A percentile compares a stretch with the other conserved stretches of the same genome.
phyloP scores from a whole-genome alignment of 2,888 invertebrate genomes.

The Trichogramma dendrolimi region DNA sequence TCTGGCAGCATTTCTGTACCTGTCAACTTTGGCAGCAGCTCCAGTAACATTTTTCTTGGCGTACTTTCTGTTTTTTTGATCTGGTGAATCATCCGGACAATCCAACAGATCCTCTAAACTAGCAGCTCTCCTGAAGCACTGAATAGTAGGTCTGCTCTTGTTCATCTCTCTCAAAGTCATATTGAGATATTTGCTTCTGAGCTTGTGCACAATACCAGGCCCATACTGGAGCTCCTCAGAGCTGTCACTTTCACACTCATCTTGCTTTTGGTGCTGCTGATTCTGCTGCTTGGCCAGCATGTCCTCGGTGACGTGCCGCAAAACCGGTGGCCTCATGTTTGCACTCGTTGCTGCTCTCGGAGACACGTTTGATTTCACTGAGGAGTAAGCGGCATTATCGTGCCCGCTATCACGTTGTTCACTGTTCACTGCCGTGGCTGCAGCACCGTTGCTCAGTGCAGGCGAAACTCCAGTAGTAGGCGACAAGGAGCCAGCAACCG shows the following conservation, averaged over 20 bases:
- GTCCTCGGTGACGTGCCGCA: conserved; percentile 46
- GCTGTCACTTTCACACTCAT: conserved; percentile 56
- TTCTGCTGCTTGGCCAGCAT: conserved; percentile 32
- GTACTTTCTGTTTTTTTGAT: conserved; percentile 37
- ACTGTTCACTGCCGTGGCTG: conserved; percentile 29
- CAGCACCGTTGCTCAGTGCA: neutral
- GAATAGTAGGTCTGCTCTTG: conserved; percentile 64
- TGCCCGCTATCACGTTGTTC: conserved; percentile 21
- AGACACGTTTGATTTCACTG: conserved; percentile 33
- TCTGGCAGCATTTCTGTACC: conserved; percentile 57
- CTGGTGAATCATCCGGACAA: conserved; percentile 52
- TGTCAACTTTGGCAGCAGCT: conserved; percentile 40
- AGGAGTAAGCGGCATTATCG: conserved; percentile 29
- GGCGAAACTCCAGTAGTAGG: neutral
- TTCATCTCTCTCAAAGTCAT: conserved; percentile 71
- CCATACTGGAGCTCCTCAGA: conserved; percentile 84
- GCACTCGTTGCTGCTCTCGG: conserved; percentile 44
- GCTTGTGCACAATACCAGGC: conserved; percentile 84
- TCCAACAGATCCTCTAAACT: conserved; percentile 82
- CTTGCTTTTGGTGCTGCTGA: conserved; percentile 20
- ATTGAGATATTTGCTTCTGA: conserved; percentile 82
- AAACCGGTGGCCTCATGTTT: conserved; percentile 47
- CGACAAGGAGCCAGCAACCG: conserved; percentile 28
- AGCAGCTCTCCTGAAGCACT: conserved; percentile 70
- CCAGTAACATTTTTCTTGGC: conserved; percentile 35